Conservation (phyloP, 2,888 invertebrate genomes). For the Andrena praecox region DNA sequence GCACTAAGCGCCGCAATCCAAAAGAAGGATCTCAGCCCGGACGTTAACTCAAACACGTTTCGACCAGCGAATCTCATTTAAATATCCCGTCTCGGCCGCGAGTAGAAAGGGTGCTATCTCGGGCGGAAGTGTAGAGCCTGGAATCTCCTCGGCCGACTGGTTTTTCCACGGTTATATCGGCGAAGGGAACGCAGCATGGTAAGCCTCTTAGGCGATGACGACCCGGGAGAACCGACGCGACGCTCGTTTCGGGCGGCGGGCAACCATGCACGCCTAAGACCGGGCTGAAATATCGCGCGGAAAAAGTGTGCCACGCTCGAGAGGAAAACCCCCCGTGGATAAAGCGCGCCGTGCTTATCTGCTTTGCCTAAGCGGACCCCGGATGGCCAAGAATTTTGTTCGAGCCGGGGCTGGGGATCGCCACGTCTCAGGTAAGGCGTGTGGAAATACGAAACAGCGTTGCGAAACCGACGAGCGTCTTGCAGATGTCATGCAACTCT, state of each 20-base stretch:
- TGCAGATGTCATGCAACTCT: neutral
- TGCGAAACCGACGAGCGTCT: neutral
- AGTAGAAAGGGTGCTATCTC: conserved; percentile 21
- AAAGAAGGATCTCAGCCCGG: conserved; percentile 22
- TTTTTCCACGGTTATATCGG: conserved; percentile 42
- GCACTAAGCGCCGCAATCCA: conserved; percentile 6
- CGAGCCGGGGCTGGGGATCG: neutral
- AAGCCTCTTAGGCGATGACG: conserved; percentile 55
- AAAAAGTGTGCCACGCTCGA: conserved; percentile 13
- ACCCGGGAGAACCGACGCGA: conserved; percentile 12
- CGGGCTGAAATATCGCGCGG: conserved; percentile 28
- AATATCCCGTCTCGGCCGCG: conserved; percentile 41
- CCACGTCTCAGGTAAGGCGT: neutral
- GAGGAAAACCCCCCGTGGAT: conserved; percentile 29
- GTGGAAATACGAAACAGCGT: neutral
- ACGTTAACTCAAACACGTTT: conserved; percentile 53
- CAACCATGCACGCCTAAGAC: conserved; percentile 23
- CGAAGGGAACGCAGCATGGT: conserved; percentile 25
- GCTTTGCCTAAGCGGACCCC: conserved; percentile 27
- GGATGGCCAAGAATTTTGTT: conserved; percentile 7
- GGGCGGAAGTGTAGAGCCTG: conserved; percentile 22
- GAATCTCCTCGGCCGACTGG: conserved; percentile 40
- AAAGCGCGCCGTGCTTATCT: conserved; percentile 33
- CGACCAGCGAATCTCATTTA: conserved; percentile 56
- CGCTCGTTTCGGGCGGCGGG: conserved; percentile 25